Percentiles rank a stretch among this genome's conserved stretches.
Evolutionary conservation across 2,113 vertebrate species (phyloP).

Genomic region (Rhadina sibilatrix): DNA sequence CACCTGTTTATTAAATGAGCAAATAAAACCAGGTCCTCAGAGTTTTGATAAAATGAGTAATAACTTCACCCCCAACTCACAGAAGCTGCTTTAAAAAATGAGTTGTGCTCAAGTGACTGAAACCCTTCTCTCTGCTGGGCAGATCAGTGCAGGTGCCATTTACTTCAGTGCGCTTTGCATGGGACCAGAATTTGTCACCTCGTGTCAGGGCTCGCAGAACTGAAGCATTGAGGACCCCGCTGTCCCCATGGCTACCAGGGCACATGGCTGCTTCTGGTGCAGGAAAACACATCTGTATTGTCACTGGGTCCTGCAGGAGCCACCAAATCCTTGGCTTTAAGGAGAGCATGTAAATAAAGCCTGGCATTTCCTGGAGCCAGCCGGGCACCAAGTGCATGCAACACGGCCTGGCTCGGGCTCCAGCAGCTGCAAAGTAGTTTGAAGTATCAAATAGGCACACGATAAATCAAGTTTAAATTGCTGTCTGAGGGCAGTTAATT

Average conservation of each 20-base stretch:
- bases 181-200: background rate
- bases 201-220: rapidly evolving
- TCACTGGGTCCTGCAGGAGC: background rate
- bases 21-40: background rate
- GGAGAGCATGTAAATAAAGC: background rate
- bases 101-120: background rate
- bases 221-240: rapidly evolving
- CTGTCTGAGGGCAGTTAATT: background rate
- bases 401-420: rapidly evolving
- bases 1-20: background rate
- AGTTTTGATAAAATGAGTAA: background rate
- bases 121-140: background rate
- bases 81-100: background rate
- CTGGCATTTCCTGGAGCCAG: background rate
- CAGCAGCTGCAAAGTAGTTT: background rate
- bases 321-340: background rate
- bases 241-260: background rate
- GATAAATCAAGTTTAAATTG: background rate
- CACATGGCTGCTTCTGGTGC: background rate
- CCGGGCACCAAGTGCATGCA: background rate
- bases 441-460: background rate
- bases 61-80: background rate
- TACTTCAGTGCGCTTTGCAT: rapidly evolving
- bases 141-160: background rate
- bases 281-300: background rate